phyloP scores from a whole-genome alignment of 2,888 invertebrate genomes.

The Terebella lapidaria region DNA sequence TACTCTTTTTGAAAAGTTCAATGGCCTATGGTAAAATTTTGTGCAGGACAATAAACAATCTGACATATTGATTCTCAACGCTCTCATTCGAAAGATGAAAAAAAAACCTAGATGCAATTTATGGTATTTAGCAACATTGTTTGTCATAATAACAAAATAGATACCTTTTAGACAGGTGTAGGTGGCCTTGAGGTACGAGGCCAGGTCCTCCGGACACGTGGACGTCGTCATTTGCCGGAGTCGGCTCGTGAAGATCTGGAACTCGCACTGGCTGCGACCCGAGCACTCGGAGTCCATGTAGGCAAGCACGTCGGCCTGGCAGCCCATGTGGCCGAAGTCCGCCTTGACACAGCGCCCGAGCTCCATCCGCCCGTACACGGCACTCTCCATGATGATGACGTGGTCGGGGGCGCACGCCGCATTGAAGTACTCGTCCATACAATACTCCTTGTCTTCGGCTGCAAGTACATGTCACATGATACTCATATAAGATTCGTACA shows the following conservation, averaged over 20 bases:
- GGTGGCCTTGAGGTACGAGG: conserved; percentile 15
- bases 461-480: not conserved
- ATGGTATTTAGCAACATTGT: too few relatives aligned
- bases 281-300: conserved; percentile 17
- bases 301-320: conserved; percentile 5
- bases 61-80: too few relatives aligned
- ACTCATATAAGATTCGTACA: not conserved
- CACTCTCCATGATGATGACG: conserved; percentile 14
- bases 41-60: too few relatives aligned
- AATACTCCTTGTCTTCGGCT: conserved; percentile 7
- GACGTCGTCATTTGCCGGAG: not conserved
- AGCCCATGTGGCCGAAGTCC: conserved; percentile 14
- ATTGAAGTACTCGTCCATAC: conserved; percentile 12
- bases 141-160: too few relatives aligned
- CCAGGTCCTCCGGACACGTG: conserved; percentile 14
- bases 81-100: too few relatives aligned
- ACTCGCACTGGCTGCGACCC: conserved; percentile 5
- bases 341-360: conserved; percentile 12
- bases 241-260: conserved; percentile 6
- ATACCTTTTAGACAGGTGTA: conserved; percentile 15
- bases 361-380: conserved; percentile 15
- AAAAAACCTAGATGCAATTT: too few relatives aligned
- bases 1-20: too few relatives aligned
- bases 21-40: too few relatives aligned
- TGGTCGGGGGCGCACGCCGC: conserved; percentile 9